phyloP scores from a whole-genome alignment of 2,888 invertebrate genomes.

The Herminia tarsipennalis region DNA sequence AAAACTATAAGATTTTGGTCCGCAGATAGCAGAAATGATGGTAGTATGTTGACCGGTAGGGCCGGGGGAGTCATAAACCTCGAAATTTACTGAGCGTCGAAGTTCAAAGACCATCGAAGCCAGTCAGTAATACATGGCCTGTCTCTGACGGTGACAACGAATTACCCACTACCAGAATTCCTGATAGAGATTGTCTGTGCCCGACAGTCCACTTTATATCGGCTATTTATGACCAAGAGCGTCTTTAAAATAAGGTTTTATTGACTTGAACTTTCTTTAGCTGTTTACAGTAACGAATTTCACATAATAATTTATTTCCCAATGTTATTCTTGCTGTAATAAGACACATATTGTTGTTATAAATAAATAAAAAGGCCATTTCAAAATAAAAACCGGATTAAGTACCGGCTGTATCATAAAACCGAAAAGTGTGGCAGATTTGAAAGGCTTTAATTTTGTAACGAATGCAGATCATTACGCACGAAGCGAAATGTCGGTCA shows the following conservation, averaged over 20 bases:
- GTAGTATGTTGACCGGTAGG: conserved; percentile 52
- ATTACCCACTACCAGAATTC: conserved; percentile 52
- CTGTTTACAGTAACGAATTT: no score
- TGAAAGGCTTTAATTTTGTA: conserved; percentile 16
- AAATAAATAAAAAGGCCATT: neutral
- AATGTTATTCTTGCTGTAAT: no score
- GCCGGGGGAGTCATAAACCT: conserved; percentile 54
- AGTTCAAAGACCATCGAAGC: conserved; percentile 59
- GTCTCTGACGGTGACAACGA: conserved; percentile 58
- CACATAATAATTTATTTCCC: no score
- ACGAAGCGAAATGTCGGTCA: conserved; percentile 13
- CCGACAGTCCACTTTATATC: conserved; percentile 54
- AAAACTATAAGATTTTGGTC: conserved; percentile 24
- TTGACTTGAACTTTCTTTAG: neutral
- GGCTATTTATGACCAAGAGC: conserved; percentile 47
- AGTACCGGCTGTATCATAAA: conserved; percentile 12
- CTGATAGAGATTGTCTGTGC: conserved; percentile 55
- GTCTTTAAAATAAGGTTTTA: conserved; percentile 32
- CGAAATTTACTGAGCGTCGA: conserved; percentile 55
- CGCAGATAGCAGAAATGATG: conserved; percentile 47
- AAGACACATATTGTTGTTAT: no score
- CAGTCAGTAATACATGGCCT: conserved; percentile 60
- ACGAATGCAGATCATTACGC: conserved; percentile 21
- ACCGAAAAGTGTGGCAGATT: conserved; percentile 11
- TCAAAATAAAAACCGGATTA: conserved; percentile 6